Evolutionary conservation across 2,797 vertebrate species (phyloP).

Genomic region (Eleutherodactylus coqui): DNA sequence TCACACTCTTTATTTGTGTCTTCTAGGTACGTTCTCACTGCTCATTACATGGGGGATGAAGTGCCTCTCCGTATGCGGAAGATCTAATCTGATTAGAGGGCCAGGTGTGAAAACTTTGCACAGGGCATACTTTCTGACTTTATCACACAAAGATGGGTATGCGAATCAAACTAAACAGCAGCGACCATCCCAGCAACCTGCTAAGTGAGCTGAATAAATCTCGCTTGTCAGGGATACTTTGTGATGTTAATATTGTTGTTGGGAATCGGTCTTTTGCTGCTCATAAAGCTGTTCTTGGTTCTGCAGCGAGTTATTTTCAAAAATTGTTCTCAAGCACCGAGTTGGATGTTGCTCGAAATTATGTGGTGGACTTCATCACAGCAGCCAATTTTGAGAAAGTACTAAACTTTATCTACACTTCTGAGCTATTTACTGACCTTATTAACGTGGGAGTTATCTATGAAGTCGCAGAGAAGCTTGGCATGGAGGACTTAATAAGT

Average conservation of each 20-base stretch:
- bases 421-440: conserved; percentile 91
- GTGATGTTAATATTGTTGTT: conserved; percentile 91
- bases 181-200: conserved; percentile 89
- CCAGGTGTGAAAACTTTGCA: conserved; percentile 23
- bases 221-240: conserved; percentile 88
- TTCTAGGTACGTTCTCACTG: conserved; percentile 32
- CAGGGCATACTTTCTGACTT: not conserved
- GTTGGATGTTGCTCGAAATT: conserved; percentile 76
- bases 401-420: conserved; percentile 93
- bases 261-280: conserved; percentile 90
- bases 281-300: conserved; percentile 91
- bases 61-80: conserved; percentile 40
- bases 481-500: conserved; percentile 86
- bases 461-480: conserved; percentile 90
- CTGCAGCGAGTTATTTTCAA: conserved; percentile 88
- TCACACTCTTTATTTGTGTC: conserved; percentile 25
- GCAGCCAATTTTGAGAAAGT: conserved; percentile 94
- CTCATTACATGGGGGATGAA: conserved; percentile 51
- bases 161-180: conserved; percentile 95
- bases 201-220: conserved; percentile 93
- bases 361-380: conserved; percentile 92
- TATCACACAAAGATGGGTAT: conserved; percentile 84
- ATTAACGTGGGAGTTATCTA: conserved; percentile 95
- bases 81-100: conserved; percentile 28
- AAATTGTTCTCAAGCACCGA: conserved; percentile 84